Evolutionary conservation across 2,797 vertebrate genomes (phyloP).

Genomic region (Scarus forsteni): DNA sequence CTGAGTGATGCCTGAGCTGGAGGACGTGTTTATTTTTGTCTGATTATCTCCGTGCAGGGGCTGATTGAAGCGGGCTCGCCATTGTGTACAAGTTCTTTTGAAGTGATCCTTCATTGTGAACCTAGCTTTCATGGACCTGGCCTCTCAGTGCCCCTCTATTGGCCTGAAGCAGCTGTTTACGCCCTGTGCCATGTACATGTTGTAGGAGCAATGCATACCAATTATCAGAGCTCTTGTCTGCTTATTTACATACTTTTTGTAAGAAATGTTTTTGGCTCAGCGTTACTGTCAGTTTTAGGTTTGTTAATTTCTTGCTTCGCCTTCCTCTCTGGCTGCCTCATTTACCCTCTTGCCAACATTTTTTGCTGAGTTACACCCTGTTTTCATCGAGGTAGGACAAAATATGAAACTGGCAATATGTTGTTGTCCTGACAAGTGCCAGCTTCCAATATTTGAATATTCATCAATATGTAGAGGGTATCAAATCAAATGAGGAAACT

Average conservation of each 20-base stretch:
- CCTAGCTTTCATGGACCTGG: constrained; percentile 77
- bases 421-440: too few species aligned
- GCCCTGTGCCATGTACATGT: constrained; percentile 58
- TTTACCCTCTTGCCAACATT: constrained; percentile 33
- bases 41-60: constrained; percentile 71
- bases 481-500: too few species aligned
- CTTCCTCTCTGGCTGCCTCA: constrained; percentile 16
- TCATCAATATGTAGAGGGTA: too few species aligned
- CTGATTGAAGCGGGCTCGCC: constrained; percentile 79
- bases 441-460: too few species aligned
- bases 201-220: constrained; percentile 70
- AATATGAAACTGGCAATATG: too few species aligned
- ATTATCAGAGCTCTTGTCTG: constrained; percentile 68
- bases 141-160: constrained; percentile 67
- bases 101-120: constrained; percentile 85
- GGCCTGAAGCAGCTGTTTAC: constrained; percentile 77
- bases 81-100: constrained; percentile 87
- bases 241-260: constrained; percentile 67
- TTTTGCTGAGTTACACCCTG: constrained; percentile 36
- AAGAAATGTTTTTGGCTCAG: constrained; percentile 51
- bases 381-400: constrained; percentile 25
- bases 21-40: constrained; percentile 81
- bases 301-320: constrained; percentile 33
- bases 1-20: constrained; percentile 60
- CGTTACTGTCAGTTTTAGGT: constrained; percentile 32